phyloP scores from a whole-genome alignment of 2,797 vertebrate species.

The Tenualosa thibaudeaui region DNA sequence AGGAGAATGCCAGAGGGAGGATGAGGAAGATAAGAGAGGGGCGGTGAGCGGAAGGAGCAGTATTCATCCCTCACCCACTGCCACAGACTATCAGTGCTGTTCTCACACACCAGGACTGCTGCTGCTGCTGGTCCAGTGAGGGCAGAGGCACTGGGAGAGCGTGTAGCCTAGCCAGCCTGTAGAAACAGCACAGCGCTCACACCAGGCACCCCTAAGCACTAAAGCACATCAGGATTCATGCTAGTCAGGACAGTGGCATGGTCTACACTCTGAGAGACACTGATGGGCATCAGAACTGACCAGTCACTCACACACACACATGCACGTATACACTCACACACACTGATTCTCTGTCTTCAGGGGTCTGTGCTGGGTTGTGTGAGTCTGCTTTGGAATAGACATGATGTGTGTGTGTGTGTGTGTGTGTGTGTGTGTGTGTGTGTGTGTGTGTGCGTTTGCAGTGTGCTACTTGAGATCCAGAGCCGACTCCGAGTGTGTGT shows the following conservation, averaged over 20 bases:
- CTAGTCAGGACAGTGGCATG: no score
- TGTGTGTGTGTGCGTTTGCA: not conserved
- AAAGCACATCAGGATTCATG: no score
- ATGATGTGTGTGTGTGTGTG: constrained; percentile 4
- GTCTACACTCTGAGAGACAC: no score
- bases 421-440: not conserved
- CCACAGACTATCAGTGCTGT: not conserved
- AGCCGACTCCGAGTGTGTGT: no score
- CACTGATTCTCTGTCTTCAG: no score
- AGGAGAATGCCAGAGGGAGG: constrained; percentile 10
- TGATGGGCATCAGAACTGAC: no score
- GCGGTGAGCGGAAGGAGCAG: constrained; percentile 10
- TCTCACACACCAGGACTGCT: not conserved
- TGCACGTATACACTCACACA: constrained; percentile 36
- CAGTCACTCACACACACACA: constrained; percentile 33
- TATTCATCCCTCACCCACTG: not conserved
- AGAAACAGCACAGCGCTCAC: no score
- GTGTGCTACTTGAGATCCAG: no score
- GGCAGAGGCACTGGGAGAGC: not conserved
- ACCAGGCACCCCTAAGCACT: no score
- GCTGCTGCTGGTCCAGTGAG: not conserved
- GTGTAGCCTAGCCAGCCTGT: no score
- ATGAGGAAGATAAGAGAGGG: constrained; percentile 19
- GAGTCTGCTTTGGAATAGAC: not conserved
- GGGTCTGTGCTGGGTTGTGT: not conserved